Percentiles rank a stretch among this genome's conserved stretches.
Evolutionary conservation across 2,888 invertebrate species (phyloP).

Genomic region (Girardia tigrina): DNA sequence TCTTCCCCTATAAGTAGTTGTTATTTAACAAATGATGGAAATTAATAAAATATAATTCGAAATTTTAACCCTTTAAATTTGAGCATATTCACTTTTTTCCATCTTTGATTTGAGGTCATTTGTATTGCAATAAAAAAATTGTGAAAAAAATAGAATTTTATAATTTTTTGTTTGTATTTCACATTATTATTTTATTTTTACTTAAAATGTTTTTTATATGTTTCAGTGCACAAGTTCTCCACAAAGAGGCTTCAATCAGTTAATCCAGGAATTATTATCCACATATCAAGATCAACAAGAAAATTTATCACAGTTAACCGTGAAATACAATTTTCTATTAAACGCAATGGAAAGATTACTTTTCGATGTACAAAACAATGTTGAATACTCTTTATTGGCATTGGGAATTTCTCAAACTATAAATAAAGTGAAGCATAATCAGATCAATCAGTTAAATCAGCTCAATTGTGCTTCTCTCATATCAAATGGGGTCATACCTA

Average conservation of each 20-base stretch:
- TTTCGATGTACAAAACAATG: conserved; percentile 20
- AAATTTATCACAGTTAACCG: neutral
- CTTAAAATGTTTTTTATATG: too few relatives aligned
- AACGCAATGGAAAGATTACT: conserved; percentile 19
- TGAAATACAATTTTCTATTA: neutral
- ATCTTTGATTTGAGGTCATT: too few relatives aligned
- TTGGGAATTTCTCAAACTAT: conserved; percentile 17
- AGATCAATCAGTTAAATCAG: conserved; percentile 1
- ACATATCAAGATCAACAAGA: conserved; percentile 23
- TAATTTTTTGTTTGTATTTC: too few relatives aligned
- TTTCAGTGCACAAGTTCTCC: neutral
- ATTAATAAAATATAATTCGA: too few relatives aligned
- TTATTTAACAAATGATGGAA: too few relatives aligned
- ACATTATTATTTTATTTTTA: too few relatives aligned
- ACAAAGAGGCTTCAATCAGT: neutral
- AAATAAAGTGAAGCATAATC: neutral
- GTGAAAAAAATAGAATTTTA: too few relatives aligned
- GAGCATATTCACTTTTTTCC: too few relatives aligned
- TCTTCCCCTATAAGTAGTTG: too few relatives aligned
- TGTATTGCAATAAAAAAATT: too few relatives aligned
- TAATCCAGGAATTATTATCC: conserved; percentile 11
- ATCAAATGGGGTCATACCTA: neutral
- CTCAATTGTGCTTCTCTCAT: conserved; percentile 19
- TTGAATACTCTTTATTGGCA: conserved; percentile 19
- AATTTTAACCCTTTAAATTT: too few relatives aligned